Evolutionary conservation across 1,140 invertebrate genomes (phyloP), one percentile per base, ranked within the genome.

Genomic region (Dolichoris vasculosae): DNA sequence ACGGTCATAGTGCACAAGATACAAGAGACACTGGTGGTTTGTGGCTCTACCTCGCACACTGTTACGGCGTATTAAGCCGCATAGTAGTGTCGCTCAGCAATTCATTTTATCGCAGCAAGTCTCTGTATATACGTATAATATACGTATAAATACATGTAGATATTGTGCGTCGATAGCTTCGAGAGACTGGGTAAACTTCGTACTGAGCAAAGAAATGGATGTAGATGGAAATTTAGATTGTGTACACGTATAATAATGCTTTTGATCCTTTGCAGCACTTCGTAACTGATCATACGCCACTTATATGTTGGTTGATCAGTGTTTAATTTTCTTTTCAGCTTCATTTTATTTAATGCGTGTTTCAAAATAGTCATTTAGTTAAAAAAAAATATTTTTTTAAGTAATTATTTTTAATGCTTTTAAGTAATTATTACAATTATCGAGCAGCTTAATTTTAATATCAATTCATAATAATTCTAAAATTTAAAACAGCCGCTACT

Each of bases 71-170:
- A 78, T 78, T 55, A 59, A 78, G 3, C 32, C 51, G 20, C 13
- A 8, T 26, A 48, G 46, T 77, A 76, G 73, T 48, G 40, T 76
- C 73, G 43, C n/a, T 20, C 73, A 30, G 26, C 73, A 30, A 48
- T 76, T 76, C 73, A 76, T 76, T 77, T 77, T 77, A 77, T 77
- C 48, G 75, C 43, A 55, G 20, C 4, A 13, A 9, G 43, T 7
- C 73, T 48, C 73, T 11, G 38, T 30, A 48, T 75, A n/a, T 30
- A 75, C 9, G n/a, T n/a, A n/a, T n/a, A n/a, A n/a, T n/a, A n/a
- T n/a, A n/a, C n/a, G n/a, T 48, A 43, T n/a, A 75, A 46, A 48
- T 75, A 30, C n/a, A 26, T 32, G 15, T 15, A 30, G 43, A 48
- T 48, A 75, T 75, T 48, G 9, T 75, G 43, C 43, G 43, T 48